Base-by-base conservation (phyloP, 2,797 vertebrate species). In the Phalanger gymnotis region DNA sequence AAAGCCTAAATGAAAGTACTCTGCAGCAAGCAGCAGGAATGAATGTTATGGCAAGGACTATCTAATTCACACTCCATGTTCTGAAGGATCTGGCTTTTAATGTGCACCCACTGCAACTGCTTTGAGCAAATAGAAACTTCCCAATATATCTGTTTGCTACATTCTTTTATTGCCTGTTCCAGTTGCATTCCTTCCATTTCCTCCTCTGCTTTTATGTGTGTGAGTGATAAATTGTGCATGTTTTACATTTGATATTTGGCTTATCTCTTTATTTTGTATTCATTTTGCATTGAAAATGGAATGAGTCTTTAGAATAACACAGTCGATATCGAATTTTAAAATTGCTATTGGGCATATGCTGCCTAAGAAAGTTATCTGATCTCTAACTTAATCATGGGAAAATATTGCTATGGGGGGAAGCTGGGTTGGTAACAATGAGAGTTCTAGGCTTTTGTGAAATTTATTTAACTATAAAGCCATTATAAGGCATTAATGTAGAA, bases 191-290 rank as follows among this genome's bases (percentile, higher is more conserved):
- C 97, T 92, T 95, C 98, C 96, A 94, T 97, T 97, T 96, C 96
- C 91, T 92, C 91, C 90, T 98, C 95, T 96, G 93, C 96, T 97
- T 98, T 98, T 97, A 97, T 98, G 98, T 98, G 98, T 97, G 90
- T 96, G 97, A 98, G 97, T 98, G 97, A 99, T 98, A 98, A 98
- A 98, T 98, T 97, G 97, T 90, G 93, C 96, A 93, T 97, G 95
- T 98, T 98, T 98, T 98, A 98, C 97, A 98, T 98, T 98, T 98
- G 97, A 97, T 98, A 98, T 98, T 98, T 98, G 66, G 95, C 97
- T 98, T 98, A 98, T 98, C 98, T 98, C 97, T 98, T 98, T 98
- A 98, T 98, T 98, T 98, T 97, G 94, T 95, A 93, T 98, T 98
- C 96, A 96, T 97, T 98, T 98, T 98, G 95, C 95, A 96, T 96